Evolutionary conservation across 2,888 invertebrate genomes (phyloP), one percentile per base, ranked within the genome.

Genomic region (Macrophya alboannulata): DNA sequence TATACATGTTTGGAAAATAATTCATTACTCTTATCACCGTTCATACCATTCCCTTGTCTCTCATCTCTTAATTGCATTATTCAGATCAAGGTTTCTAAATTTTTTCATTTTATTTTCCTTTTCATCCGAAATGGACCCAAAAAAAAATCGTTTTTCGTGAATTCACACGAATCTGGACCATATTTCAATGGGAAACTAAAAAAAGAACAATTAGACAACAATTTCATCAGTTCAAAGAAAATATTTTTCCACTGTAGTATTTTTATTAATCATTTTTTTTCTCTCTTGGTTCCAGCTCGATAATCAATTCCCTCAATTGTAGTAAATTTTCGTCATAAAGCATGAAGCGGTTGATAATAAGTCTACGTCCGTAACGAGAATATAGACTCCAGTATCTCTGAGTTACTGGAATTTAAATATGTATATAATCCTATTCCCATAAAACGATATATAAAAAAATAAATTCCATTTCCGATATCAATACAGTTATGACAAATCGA

Each of bases 161-260:
- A 62, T 25, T 4, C 62, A 8, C 21, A 25, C 25, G 25, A 25
- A 62, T 62, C 25, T 12, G 25, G 10, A 12, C 62, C 9, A 62
- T 25, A 12, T 62, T 21, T 25, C 25, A 25, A 3, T 62, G 10
- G n/a, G n/a, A n/a, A n/a, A 62, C 62, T 10, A 62, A 10, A 62
- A 62, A 3, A 21, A 25, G 2, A 10, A 62, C 9, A 62, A 25
- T 62, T 25, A 12, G n/a, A n/a, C n/a, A n/a, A n/a, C n/a, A n/a
- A n/a, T n/a, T n/a, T n/a, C 62, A 62, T 62, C 21, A 62, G 62
- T 21, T 62, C 25, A 62, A 62, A 62, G 62, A 62, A 62, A 25
- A 62, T 62, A 10, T 62, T n/a, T 25, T 25, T 62, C 21, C 62
- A 25, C 25, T n/a, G 4, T 62, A 21, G n/a, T 5, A 62, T 9